phyloP scores from a whole-genome alignment of 2,888 invertebrate species.

The Caenorhabditis auriculariae region DNA sequence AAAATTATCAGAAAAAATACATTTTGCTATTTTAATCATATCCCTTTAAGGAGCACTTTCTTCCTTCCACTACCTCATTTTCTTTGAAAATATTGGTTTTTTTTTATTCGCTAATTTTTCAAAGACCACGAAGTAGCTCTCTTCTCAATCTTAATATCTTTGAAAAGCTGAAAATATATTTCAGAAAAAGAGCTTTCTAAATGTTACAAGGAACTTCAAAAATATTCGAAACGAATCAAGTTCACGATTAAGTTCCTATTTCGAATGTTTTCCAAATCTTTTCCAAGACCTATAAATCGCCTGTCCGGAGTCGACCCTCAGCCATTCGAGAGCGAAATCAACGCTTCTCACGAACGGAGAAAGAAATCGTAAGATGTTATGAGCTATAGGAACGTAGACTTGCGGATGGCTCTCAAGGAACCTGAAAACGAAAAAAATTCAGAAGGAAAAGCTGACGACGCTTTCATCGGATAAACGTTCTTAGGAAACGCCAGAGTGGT shows the following conservation, averaged over 20 bases:
- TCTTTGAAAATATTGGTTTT: no score
- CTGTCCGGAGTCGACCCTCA: slow-evolving; percentile 25
- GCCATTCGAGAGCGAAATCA: slow-evolving; percentile 22
- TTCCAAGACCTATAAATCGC: slow-evolving; percentile 24
- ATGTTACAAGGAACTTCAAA: not conserved
- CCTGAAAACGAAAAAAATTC: slow-evolving; percentile 7
- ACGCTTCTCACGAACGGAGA: slow-evolving; percentile 26
- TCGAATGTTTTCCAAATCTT: no score
- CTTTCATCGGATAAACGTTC: not conserved
- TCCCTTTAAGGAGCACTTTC: no score
- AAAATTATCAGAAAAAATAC: no score
- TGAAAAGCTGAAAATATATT: no score
- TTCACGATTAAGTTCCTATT: no score
- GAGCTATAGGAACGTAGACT: slow-evolving; percentile 21
- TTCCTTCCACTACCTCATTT: no score
- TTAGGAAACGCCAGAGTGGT: no score
- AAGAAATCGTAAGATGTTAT: slow-evolving; percentile 18
- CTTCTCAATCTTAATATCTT: no score
- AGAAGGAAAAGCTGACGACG: not conserved
- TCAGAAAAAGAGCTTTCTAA: not conserved
- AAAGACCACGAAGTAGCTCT: no score
- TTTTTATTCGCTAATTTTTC: no score
- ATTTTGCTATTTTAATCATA: no score
- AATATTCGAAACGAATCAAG: not conserved
- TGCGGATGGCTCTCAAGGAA: slow-evolving; percentile 10